Conservation (phyloP, 2,888 invertebrate species). For the Maniola hyperantus region DNA sequence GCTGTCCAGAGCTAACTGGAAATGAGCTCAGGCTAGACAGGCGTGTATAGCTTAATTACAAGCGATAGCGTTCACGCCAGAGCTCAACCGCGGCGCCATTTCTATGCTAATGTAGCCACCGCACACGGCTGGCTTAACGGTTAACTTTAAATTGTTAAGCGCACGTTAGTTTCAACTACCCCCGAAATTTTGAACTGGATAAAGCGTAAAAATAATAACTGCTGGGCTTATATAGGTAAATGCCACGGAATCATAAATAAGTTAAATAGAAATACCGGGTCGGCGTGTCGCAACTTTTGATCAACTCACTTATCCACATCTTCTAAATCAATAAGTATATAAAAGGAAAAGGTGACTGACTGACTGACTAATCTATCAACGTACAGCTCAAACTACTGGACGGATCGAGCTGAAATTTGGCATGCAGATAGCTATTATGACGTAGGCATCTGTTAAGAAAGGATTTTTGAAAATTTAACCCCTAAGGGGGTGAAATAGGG, state of each 20-base stretch:
- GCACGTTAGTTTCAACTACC: constrained; percentile 31
- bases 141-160: constrained; percentile 35
- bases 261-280: no score
- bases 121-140: constrained; percentile 35
- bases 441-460: no score
- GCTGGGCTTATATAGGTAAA: neutral
- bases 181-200: constrained; percentile 1
- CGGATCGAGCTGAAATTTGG: no score
- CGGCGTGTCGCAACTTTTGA: no score
- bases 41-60: constrained; percentile 43
- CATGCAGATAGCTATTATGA: no score
- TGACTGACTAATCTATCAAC: no score
- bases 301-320: no score
- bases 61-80: constrained; percentile 39
- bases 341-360: no score
- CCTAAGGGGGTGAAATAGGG: no score
- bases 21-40: constrained; percentile 34
- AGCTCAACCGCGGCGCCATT: constrained; percentile 40
- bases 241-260: neutral
- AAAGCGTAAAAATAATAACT: constrained; percentile 1
- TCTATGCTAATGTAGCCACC: constrained; percentile 41
- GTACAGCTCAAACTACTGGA: no score
- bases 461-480: no score
- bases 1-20: constrained; percentile 23
- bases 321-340: no score